Evolutionary conservation across 2,113 vertebrate species (phyloP).

Genomic region (Eurypyga helias): DNA sequence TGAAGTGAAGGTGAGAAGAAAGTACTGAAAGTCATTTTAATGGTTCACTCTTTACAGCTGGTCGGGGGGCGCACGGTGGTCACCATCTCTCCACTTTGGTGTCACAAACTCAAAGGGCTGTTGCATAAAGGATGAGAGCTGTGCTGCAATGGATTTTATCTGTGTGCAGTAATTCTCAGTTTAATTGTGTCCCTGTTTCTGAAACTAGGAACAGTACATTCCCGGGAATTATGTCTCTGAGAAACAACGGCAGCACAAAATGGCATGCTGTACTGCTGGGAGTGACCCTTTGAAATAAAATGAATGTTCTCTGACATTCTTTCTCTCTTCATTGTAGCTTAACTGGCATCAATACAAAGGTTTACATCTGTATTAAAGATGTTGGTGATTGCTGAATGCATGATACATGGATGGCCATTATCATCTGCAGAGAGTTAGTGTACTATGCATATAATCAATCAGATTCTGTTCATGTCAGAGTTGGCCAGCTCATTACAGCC

Average conservation of each 20-base stretch:
- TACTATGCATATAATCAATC: slow-evolving; percentile 76
- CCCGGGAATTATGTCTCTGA: slow-evolving; percentile 34
- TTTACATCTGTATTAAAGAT: slow-evolving; percentile 85
- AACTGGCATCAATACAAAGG: slow-evolving; percentile 76
- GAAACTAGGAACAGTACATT: slow-evolving; percentile 56
- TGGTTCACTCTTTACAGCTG: neutral
- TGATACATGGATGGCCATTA: slow-evolving; percentile 74
- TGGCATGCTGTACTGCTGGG: slow-evolving; percentile 64
- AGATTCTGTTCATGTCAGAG: slow-evolving; percentile 76
- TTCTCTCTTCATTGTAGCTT: slow-evolving; percentile 73
- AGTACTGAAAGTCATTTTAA: neutral
- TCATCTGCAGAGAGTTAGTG: slow-evolving; percentile 82
- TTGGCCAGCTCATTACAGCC: slow-evolving; percentile 66
- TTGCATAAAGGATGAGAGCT: neutral
- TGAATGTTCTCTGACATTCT: slow-evolving; percentile 73
- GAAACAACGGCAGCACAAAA: slow-evolving; percentile 57
- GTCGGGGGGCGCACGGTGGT: neutral
- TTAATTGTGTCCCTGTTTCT: slow-evolving; percentile 53
- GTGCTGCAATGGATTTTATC: slow-evolving; percentile 17
- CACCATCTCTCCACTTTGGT: neutral
- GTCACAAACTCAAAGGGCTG: neutral
- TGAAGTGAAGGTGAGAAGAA: neutral
- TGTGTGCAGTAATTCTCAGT: slow-evolving; percentile 42
- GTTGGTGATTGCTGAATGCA: slow-evolving; percentile 78
- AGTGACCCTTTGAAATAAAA: slow-evolving; percentile 75